Evolutionary conservation across 1,140 invertebrate genomes (phyloP).

Genomic region (Bombus polaris): DNA sequence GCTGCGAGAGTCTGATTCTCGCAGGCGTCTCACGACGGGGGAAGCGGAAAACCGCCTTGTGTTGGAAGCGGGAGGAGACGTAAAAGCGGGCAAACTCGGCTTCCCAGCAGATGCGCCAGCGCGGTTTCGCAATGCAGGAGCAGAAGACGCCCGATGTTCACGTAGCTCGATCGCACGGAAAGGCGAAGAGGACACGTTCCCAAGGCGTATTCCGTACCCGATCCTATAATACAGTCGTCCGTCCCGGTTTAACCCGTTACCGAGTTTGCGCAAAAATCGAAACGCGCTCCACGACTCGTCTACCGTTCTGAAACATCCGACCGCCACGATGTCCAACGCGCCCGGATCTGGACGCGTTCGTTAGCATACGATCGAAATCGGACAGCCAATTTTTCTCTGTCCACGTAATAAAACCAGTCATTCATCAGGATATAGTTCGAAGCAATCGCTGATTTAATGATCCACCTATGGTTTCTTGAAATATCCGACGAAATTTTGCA

Average conservation of each 20-base stretch:
- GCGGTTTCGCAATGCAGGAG: constrained; percentile 57
- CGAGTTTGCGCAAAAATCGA: constrained; percentile 69
- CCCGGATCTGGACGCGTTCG: not conserved
- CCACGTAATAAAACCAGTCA: not conserved
- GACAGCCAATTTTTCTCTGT: constrained; percentile 15
- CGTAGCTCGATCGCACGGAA: constrained; percentile 57
- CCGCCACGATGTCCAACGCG: not conserved
- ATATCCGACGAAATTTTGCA: not conserved
- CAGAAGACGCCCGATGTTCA: constrained; percentile 65
- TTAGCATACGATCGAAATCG: not conserved
- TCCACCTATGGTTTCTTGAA: not conserved
- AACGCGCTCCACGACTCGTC: constrained; percentile 57
- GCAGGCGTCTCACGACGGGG: not conserved
- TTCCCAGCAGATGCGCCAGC: constrained; percentile 51
- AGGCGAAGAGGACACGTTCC: constrained; percentile 72
- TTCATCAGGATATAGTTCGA: not conserved
- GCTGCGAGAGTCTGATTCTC: constrained; percentile 18
- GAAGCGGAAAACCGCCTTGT: not conserved
- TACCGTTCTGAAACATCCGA: not conserved
- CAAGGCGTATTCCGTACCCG: constrained; percentile 63
- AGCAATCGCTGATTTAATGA: not conserved
- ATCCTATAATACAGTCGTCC: constrained; percentile 70
- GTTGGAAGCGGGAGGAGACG: constrained; percentile 4
- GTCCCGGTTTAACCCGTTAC: constrained; percentile 76
- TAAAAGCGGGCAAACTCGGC: constrained; percentile 21